Evolutionary conservation across 2,797 vertebrate species (phyloP).

Genomic region (Ptychobarbus kaznakovi): DNA sequence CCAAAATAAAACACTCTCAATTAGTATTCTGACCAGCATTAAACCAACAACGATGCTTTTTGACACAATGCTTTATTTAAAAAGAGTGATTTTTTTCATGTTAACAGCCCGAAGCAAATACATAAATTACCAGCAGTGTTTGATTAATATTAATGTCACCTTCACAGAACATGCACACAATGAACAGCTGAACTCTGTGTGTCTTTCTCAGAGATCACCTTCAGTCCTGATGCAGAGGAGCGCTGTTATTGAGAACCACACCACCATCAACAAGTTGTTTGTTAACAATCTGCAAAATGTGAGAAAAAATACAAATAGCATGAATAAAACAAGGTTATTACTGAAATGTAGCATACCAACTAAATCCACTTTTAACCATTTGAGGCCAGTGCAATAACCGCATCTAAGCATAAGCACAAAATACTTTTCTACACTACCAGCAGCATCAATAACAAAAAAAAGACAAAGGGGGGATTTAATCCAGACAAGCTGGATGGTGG

Average conservation of each 20-base stretch:
- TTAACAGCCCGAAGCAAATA: background rate
- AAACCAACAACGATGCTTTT: background rate
- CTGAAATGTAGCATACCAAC: background rate
- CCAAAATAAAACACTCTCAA: background rate
- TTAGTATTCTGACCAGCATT: background rate
- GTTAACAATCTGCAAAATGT: background rate
- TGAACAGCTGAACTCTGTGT: background rate
- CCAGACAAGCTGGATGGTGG: background rate
- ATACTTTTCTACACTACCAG: background rate
- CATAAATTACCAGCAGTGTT: background rate
- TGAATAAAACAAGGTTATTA: background rate
- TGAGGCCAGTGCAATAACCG: background rate
- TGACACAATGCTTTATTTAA: background rate
- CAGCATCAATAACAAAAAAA: background rate
- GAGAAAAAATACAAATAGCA: background rate
- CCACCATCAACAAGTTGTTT: background rate
- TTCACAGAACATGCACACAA: background rate
- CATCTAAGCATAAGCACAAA: background rate
- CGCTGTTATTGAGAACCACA: background rate
- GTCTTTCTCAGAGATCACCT: background rate
- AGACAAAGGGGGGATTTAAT: too few species aligned
- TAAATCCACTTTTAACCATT: background rate
- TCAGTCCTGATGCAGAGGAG: background rate
- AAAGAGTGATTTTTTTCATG: background rate
- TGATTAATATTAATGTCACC: slow-evolving; percentile 9